Evolutionary conservation across 2,113 vertebrate genomes (phyloP).

Genomic region (Natator depressus): DNA sequence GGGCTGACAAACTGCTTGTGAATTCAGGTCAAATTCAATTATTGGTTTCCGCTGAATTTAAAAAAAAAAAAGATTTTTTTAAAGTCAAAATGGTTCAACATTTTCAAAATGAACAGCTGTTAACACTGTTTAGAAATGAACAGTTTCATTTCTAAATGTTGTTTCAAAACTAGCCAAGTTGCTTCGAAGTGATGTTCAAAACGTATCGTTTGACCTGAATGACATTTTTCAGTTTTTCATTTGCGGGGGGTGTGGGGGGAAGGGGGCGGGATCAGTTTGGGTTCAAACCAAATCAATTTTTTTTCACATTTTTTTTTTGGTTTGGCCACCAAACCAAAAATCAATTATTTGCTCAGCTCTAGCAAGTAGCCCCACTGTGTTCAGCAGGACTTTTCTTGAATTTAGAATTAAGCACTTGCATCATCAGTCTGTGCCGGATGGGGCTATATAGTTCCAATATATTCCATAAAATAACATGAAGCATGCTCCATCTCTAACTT

Average conservation of each 20-base stretch:
- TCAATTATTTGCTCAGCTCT: no score
- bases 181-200: no score
- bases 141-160: no score
- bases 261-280: no score
- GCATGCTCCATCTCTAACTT: background rate
- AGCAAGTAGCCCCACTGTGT: background rate
- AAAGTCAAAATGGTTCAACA: background rate
- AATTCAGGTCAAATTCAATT: background rate
- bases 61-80: background rate
- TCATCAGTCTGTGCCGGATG: accelerated
- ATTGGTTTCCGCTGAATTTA: background rate
- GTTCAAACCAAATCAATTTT: no score
- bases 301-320: no score
- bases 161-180: no score
- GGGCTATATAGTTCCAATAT: background rate
- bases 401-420: background rate
- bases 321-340: no score
- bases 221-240: no score
- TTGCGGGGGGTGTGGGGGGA: no score
- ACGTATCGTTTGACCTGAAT: no score
- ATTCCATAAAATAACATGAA: background rate
- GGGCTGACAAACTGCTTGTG: background rate
- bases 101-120: background rate
- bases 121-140: background rate
- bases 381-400: background rate